Base-by-base conservation (phyloP, 2,113 vertebrate genomes). In the Ailuropoda melanoleuca region DNA sequence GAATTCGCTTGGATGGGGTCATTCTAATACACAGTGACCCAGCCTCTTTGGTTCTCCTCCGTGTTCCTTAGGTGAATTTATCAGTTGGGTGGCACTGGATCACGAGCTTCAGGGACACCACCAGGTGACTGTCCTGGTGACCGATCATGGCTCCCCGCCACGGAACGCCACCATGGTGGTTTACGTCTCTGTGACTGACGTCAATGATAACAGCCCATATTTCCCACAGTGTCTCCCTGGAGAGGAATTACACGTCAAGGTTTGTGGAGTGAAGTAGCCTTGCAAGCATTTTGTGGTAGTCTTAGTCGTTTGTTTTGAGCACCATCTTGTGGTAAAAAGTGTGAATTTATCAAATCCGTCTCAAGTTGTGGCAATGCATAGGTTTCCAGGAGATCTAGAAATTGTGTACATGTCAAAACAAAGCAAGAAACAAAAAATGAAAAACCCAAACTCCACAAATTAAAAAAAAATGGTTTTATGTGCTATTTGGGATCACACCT, bases 21-120 rank as follows among this genome's bases (percentile, higher is more conserved):
- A 17, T 29, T 14, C 0, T 19, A 19, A 10, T 2, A 6, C 31
- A 2, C 23, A 55, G 19, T 14, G 10, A 17, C 37, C 50, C n/a
- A n/a, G 4, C 92, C 17, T 34, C 4, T 46, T 75, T 88, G 86
- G 15, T 48, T 64, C 74, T 26, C 0, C 91, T 53, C 56, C n/a
- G 66, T 55, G 39, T 84, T 88, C 7, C 3, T 1, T 98, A 99
- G 99, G 99, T 68, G 99, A 99, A 97, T 98, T 99, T 56, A 98
- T 99, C 92, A 99, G 99, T 96, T 99, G 99, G 99, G 98, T 98
- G 85, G 99, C 99, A 0, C 88, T 99, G 93, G 99, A 99, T 93
- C 98, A 97, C 0, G 99, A 99, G 93, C 98, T 99, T 55, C 98
- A 98, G 77, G 96, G 95, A 17, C 99, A 99, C 81, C 99, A 99